Conservation (phyloP, 2,113 vertebrate species). For the Vidua macroura region DNA sequence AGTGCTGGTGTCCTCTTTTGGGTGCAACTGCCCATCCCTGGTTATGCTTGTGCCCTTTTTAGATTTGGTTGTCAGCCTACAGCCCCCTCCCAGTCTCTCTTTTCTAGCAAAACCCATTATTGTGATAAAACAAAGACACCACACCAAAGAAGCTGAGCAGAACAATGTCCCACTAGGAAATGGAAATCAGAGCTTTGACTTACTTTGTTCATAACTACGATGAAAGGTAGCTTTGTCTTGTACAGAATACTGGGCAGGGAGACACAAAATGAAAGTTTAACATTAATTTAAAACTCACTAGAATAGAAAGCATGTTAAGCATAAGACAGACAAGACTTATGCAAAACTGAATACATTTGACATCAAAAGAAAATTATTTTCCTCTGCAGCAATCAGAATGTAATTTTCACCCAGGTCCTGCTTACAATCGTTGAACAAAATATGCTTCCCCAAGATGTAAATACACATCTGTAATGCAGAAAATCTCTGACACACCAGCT, state of each 20-base stretch:
- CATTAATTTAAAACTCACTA: neutral
- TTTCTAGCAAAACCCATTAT: neutral
- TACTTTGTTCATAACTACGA: constrained; percentile 98
- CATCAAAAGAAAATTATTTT: neutral
- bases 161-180: neutral
- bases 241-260: constrained; percentile 87
- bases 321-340: neutral
- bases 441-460: neutral
- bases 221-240: constrained; percentile 97
- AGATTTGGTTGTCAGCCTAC: neutral
- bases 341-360: neutral
- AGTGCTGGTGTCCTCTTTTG: neutral
- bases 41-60: neutral
- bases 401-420: neutral
- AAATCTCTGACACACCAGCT: neutral
- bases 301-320: neutral
- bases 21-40: neutral
- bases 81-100: neutral
- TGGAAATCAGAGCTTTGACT: neutral
- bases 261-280: neutral
- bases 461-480: neutral
- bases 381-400: neutral
- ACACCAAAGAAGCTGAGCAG: neutral
- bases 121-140: neutral
- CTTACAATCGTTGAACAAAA: neutral